These are phyloP conservation scores for Spatula versicolor DNA, from an alignment of 2,797 vertebrate genomes.

Conservation along the genomic window DNA sequence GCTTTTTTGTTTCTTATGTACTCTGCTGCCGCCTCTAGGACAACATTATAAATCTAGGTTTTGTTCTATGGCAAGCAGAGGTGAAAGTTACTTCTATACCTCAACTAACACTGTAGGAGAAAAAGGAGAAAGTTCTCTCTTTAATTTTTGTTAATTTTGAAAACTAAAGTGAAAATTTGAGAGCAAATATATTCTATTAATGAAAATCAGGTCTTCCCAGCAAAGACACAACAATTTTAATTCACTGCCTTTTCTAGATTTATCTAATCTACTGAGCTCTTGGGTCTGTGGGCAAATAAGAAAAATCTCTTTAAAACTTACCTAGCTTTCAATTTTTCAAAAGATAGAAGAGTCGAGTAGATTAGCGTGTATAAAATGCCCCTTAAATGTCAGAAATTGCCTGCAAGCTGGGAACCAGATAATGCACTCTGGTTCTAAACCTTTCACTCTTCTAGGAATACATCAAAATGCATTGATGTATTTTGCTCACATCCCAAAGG, in stretches of 20 bases:
- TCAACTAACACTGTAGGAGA: background rate
- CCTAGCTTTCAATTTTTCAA: background rate
- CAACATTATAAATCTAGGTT: constrained; percentile 59
- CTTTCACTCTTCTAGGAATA: constrained; percentile 20
- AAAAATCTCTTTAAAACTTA: constrained; percentile 12
- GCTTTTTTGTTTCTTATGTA: constrained; percentile 64
- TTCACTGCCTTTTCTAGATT: background rate
- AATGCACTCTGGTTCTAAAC: background rate
- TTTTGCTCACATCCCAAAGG: constrained; percentile 49
- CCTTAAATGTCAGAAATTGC: constrained; percentile 7
- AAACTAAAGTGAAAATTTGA: background rate
- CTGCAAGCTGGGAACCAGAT: background rate
- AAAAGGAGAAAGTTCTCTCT: background rate
- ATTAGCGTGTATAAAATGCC: background rate
- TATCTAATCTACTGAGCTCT: background rate
- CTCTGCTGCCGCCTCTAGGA: constrained; percentile 80
- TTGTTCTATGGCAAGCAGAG: background rate
- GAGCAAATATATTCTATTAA: background rate
- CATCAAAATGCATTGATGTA: constrained; percentile 55
- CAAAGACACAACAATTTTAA: background rate
- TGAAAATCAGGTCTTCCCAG: background rate
- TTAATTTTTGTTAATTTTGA: background rate
- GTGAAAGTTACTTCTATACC: background rate
- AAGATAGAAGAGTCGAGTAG: background rate
- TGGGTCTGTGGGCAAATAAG: background rate